A percentile compares a stretch with the other conserved stretches of the same genome.
phyloP scores from a whole-genome alignment of 2,888 invertebrate genomes.

The Caenorhabditis afra region DNA sequence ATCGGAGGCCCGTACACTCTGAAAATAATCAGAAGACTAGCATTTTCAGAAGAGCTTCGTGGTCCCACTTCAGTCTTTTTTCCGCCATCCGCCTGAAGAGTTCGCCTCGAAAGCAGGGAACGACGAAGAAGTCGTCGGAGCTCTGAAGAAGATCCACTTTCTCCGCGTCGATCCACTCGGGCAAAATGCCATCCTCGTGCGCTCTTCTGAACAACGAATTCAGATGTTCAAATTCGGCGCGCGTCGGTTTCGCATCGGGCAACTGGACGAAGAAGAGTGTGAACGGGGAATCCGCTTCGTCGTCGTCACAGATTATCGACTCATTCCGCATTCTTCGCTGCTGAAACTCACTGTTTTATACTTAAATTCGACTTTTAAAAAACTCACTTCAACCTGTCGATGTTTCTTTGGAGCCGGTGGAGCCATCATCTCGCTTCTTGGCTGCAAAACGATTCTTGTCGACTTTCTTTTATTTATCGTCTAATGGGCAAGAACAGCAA shows the following conservation, averaged over 20 bases:
- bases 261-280: constrained; percentile 43
- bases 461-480: too few relatives aligned
- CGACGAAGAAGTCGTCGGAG: constrained; percentile 56
- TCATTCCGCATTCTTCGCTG: constrained; percentile 30
- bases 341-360: constrained; percentile 6
- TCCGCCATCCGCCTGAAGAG: constrained; percentile 45
- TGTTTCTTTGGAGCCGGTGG: constrained; percentile 57
- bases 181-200: constrained; percentile 26
- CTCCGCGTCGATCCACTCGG: constrained; percentile 54
- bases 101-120: constrained; percentile 56
- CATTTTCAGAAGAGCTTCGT: neutral
- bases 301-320: constrained; percentile 50
- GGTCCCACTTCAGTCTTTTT: constrained; percentile 21
- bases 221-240: neutral
- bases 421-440: constrained; percentile 4
- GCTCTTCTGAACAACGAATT: constrained; percentile 3
- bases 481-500: too few relatives aligned
- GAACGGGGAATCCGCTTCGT: constrained; percentile 43
- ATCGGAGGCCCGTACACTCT: constrained; percentile 60
- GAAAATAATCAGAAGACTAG: too few relatives aligned
- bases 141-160: constrained; percentile 22
- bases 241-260: constrained; percentile 3
- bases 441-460: too few relatives aligned
- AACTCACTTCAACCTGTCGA: constrained; percentile 30
- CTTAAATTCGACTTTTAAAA: neutral